A percentile compares a stretch with the other conserved stretches of the same genome.
These are phyloP conservation scores for Zoanthus solanderi DNA, from an alignment of 92 coral and sea anemone genomes.

Conservation along the genomic window DNA sequence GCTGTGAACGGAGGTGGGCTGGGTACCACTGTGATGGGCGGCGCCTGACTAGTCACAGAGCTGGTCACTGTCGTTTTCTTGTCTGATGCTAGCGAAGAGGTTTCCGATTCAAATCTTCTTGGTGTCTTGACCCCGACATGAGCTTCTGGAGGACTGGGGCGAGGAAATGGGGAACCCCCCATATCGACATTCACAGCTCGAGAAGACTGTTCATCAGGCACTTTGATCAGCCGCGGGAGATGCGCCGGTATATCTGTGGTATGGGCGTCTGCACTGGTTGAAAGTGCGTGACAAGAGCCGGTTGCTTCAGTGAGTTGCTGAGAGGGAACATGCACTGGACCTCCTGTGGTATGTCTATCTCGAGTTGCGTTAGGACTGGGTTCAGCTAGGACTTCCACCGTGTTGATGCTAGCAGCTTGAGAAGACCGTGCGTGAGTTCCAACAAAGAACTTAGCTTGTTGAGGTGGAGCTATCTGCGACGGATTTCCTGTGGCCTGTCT, in stretches of 20 bases:
- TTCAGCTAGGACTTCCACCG: background rate
- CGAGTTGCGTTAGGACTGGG: background rate
- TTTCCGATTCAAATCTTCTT: constrained; percentile 39
- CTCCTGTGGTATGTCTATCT: background rate
- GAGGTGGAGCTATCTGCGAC: constrained; percentile 11
- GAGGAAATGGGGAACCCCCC: background rate
- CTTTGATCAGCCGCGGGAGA: background rate
- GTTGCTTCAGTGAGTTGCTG: background rate
- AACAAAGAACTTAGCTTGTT: constrained; percentile 18
- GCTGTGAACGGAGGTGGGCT: constrained; percentile 15
- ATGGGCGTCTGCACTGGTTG: background rate
- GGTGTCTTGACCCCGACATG: constrained; percentile 39
- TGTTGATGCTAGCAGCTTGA: constrained; percentile 15
- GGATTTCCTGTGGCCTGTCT: background rate
- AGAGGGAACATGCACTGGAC: background rate
- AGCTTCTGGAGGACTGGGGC: constrained; percentile 12
- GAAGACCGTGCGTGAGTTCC: background rate
- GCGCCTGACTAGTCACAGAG: constrained; percentile 33
- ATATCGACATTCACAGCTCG: background rate
- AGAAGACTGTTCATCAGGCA: background rate
- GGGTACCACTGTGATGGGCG: constrained; percentile 30
- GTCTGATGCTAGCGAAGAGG: constrained; percentile 36
- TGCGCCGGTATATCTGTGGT: background rate
- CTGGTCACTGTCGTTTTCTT: constrained; percentile 10
- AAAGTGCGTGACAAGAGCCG: background rate